Conservation (phyloP, 2,113 vertebrate species). For the Bos indicus region DNA sequence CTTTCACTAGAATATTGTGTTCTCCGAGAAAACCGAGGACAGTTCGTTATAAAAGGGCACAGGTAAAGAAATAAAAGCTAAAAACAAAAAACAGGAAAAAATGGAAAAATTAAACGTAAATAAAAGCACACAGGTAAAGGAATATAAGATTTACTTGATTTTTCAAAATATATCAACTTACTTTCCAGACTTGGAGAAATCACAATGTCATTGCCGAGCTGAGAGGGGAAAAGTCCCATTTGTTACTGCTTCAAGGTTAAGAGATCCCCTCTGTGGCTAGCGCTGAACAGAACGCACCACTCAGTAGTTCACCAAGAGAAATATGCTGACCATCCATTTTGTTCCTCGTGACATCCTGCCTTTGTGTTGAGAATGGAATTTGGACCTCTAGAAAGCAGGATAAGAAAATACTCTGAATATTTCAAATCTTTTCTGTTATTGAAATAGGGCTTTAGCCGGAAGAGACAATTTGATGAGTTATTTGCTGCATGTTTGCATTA, state of each 20-base stretch:
- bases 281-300: accelerated
- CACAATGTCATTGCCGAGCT: not conserved
- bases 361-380: not conserved
- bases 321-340: accelerated
- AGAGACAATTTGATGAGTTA: not conserved
- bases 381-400: not conserved
- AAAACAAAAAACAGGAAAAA: not conserved
- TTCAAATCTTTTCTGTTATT: not conserved
- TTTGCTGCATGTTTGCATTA: not conserved
- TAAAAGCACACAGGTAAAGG: not conserved
- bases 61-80: not conserved
- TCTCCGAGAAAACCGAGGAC: not conserved
- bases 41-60: not conserved
- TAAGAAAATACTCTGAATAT: not conserved
- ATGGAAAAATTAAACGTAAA: not conserved
- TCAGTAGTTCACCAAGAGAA: not conserved
- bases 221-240: not conserved
- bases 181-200: not conserved
- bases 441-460: not conserved
- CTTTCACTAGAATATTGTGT: not conserved
- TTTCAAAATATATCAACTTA: not conserved
- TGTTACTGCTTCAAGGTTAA: not conserved
- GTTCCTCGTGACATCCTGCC: no score
- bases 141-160: not conserved
- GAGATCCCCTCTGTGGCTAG: accelerated